phyloP scores from a whole-genome alignment of 2,797 vertebrate genomes.

The Hemibagrus guttatus region DNA sequence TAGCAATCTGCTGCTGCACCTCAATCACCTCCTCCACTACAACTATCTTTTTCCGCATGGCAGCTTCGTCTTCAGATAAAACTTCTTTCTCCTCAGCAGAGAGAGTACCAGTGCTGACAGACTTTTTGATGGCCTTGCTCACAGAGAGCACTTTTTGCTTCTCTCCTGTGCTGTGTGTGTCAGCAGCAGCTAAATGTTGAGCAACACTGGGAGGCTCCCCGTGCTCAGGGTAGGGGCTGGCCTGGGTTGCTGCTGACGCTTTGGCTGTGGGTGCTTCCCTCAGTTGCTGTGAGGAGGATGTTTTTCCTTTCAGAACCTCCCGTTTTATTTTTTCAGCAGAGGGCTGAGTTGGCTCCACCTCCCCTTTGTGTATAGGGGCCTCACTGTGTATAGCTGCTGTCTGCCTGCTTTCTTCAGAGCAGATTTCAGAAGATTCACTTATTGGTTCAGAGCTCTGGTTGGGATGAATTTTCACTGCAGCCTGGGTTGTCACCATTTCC shows the following conservation, averaged over 20 bases:
- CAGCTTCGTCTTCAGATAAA: conserved; percentile 65
- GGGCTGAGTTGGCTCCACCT: conserved; percentile 70
- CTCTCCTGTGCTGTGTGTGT: conserved; percentile 69
- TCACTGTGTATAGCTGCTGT: conserved; percentile 75
- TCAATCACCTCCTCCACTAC: conserved; percentile 81
- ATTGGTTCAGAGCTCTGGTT: conserved; percentile 52
- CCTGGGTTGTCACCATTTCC: conserved; percentile 52
- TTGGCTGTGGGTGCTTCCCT: conserved; percentile 57
- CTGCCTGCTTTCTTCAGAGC: conserved; percentile 67
- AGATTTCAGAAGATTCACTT: conserved; percentile 66
- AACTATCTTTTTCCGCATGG: conserved; percentile 81
- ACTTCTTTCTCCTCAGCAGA: conserved; percentile 28
- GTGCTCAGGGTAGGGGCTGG: conserved; percentile 69
- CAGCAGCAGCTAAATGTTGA: conserved; percentile 71
- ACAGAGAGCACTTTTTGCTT: conserved; percentile 56
- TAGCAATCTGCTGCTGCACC: conserved; percentile 73
- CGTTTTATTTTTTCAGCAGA: conserved; percentile 73
- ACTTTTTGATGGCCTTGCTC: conserved; percentile 62
- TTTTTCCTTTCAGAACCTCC: conserved; percentile 79
- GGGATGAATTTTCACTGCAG: conserved; percentile 44
- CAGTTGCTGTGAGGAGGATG: conserved; percentile 70
- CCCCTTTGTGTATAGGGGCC: conserved; percentile 75
- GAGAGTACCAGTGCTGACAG: conserved; percentile 61
- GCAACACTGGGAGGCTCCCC: conserved; percentile 78
- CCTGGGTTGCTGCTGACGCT: conserved; percentile 72